Evolutionary conservation across 2,888 invertebrate species (phyloP), one percentile per base, ranked within the genome.

Genomic region (Macrosiphum euphorbiae): DNA sequence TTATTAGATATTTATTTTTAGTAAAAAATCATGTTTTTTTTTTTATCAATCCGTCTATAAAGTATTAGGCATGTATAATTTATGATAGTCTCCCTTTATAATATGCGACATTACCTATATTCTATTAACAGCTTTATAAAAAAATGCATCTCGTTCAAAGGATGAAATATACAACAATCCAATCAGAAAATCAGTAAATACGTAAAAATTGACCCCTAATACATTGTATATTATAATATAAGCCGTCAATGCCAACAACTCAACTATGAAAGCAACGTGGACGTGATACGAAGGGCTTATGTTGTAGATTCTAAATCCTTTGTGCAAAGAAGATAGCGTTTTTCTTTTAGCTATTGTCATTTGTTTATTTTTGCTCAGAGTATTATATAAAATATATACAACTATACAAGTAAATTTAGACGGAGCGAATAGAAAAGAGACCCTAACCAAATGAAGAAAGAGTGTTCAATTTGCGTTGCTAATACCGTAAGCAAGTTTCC

Each of bases 401-500:
- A 47, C 26, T 47, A 44, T 47, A 58, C 5, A n/a, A 47, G 88
- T 47, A 41, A 47, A 44, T 90, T 67, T 90, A n/a, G 90, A 67
- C 47, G 61, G 50, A 67, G 10, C n/a, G n/a, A 90, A 90, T 90
- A 47, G 47, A 90, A 90, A 90, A 87, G 50, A 67, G n/a, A 61
- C 61, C 61, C n/a, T 55, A n/a, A 67, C 67, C 7, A 67, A 90
- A 90, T 47, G 26, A 24, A 88, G 55, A 24, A 88, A 88, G 35
- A 88, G 90, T 47, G 67, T 67, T 90, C 90, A 90, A 90, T 90
- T 90, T 90, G 90, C 90, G 90, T 90, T 90, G 67, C 90, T 90
- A 90, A 90, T 90, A 90, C 44, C n/a, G 67, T 58, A 90, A 67
- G 67, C 67, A 35, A 24, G 67, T 90, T 90, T 90, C 67, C 90